Percentiles rank a stretch among this genome's conserved stretches.
Conservation (phyloP, 2,113 vertebrate genomes). For the Ceyx margarethae region DNA sequence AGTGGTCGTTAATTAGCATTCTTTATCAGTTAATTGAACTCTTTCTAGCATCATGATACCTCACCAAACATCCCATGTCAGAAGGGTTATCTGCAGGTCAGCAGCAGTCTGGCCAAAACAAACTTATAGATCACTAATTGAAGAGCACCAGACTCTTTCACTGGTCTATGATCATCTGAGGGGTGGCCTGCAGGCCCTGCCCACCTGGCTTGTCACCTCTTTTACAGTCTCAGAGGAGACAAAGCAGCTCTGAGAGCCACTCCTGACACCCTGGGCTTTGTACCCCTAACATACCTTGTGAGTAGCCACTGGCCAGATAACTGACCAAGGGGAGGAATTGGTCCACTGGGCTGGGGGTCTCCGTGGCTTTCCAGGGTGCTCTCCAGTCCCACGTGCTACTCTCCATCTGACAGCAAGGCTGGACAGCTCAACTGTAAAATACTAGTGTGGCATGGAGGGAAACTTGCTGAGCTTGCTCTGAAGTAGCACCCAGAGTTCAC, state of each 20-base stretch:
- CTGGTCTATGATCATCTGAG: not conserved
- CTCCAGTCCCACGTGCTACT: not conserved
- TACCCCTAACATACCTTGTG: fast-evolving
- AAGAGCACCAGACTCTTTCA: slow-evolving; percentile 4
- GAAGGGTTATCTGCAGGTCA: not conserved
- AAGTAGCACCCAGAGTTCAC: not conserved
- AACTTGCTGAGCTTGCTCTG: not conserved
- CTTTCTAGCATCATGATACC: fast-evolving
- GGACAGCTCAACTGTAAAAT: not conserved
- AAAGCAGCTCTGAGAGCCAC: not conserved
- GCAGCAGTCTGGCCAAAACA: not conserved
- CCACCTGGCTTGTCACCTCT: not conserved
- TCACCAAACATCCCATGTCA: not conserved
- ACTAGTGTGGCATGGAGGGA: not conserved
- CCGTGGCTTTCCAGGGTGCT: not conserved
- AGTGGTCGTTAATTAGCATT: not conserved
- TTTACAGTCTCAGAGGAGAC: not conserved
- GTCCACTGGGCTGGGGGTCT: not conserved
- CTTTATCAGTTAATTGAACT: not conserved
- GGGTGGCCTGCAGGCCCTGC: not conserved
- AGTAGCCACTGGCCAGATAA: no score
- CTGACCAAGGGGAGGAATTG: not conserved
- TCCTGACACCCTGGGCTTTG: not conserved
- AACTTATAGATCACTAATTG: not conserved
- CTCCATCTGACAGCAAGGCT: not conserved